Percentiles rank a stretch among this genome's conserved stretches.
These are phyloP conservation scores for Oryzias curvinotus DNA, from an alignment of 2,113 vertebrate species.

Conservation along the genomic window DNA sequence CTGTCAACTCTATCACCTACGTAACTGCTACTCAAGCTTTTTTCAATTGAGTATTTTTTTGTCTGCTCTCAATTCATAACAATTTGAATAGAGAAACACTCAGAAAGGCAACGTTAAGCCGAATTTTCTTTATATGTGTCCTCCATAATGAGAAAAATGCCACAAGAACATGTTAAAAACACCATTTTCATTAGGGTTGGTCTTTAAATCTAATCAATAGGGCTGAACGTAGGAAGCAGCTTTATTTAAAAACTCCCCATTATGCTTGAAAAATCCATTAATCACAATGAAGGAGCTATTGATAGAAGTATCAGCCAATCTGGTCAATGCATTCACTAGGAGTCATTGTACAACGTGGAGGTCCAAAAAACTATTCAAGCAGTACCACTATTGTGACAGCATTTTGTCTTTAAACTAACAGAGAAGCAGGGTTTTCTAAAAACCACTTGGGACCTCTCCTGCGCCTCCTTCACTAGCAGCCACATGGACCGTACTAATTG, in stretches of 20 bases:
- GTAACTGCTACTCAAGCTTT: no score
- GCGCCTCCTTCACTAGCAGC: constrained; percentile 69
- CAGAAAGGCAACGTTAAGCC: no score
- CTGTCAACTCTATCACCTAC: no score
- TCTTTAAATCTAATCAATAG: constrained; percentile 48
- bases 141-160: no score
- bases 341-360: constrained; percentile 33
- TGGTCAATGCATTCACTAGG: constrained; percentile 58
- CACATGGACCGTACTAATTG: constrained; percentile 77
- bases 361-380: constrained; percentile 38
- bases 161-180: no score
- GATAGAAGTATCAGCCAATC: constrained; percentile 52
- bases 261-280: constrained; percentile 64
- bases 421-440: constrained; percentile 54
- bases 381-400: constrained; percentile 67
- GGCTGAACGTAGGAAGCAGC: constrained; percentile 60
- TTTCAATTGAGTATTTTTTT: no score
- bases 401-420: constrained; percentile 72
- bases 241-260: constrained; percentile 63
- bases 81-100: no score
- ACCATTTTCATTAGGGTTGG: no score
- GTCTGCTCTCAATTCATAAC: no score
- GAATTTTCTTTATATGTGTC: no score
- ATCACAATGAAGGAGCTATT: constrained; percentile 68
- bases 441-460: constrained; percentile 55